Conservation (phyloP, 2,888 invertebrate genomes). For the Pherbina coryleti region DNA sequence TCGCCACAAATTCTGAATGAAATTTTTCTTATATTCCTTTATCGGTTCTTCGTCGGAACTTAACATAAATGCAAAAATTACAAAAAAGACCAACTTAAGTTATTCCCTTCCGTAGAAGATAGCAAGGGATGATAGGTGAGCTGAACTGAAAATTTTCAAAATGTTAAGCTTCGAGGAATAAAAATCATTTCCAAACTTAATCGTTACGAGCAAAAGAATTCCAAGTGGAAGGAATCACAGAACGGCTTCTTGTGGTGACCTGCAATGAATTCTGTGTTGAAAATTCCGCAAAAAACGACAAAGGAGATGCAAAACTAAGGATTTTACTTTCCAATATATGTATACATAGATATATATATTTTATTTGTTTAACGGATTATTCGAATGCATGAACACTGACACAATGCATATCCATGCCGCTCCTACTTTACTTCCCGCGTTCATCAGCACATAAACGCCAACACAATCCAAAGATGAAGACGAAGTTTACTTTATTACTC, state of each 20-base stretch:
- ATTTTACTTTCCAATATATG: background rate
- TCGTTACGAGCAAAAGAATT: background rate
- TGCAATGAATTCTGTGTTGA: background rate
- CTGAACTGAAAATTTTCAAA: background rate
- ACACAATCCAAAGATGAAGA: slow-evolving; percentile 51
- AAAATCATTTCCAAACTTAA: background rate
- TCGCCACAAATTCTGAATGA: too few species aligned
- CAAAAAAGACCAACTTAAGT: too few species aligned
- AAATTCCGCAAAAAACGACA: slow-evolving; percentile 15
- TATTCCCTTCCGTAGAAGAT: background rate
- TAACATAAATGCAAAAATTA: too few species aligned
- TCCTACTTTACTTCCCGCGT: background rate
- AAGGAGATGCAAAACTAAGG: slow-evolving; percentile 1
- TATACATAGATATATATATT: slow-evolving; percentile 47
- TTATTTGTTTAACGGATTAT: slow-evolving; percentile 61
- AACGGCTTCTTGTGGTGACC: background rate
- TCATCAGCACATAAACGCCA: background rate
- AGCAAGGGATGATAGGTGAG: background rate
- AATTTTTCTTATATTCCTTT: too few species aligned
- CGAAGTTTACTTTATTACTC: slow-evolving; percentile 62
- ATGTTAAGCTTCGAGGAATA: too few species aligned
- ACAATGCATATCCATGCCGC: slow-evolving; percentile 35
- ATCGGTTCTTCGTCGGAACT: too few species aligned
- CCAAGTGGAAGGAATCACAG: background rate
- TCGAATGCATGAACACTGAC: slow-evolving; percentile 51